These are phyloP conservation scores for Apostichopus parvimensis DNA, from an alignment of 35 echinoderm and acorn worm genomes.

Conservation along the genomic window DNA sequence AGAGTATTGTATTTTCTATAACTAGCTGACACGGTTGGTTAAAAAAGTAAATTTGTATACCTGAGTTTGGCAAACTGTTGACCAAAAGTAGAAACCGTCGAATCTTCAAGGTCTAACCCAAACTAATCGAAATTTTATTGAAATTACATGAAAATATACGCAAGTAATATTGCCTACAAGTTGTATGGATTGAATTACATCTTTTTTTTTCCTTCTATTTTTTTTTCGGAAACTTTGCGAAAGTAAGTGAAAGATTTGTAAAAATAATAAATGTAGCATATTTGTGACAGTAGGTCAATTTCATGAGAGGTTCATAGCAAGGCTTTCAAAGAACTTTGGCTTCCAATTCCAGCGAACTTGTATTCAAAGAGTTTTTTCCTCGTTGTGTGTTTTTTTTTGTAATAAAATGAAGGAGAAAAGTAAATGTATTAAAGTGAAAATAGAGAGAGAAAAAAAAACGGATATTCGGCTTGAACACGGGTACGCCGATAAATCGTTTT, in stretches of 20 bases:
- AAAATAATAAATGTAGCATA: neutral
- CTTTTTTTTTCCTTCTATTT: neutral
- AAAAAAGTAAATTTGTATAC: too few relatives aligned
- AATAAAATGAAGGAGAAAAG: neutral
- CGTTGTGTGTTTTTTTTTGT: conserved; percentile 11
- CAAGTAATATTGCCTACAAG: too few relatives aligned
- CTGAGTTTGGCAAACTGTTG: too few relatives aligned
- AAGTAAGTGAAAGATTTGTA: conserved; percentile 14
- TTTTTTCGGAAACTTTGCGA: neutral
- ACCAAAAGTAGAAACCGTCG: too few relatives aligned
- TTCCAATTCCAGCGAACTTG: conserved; percentile 48
- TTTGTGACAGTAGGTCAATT: neutral
- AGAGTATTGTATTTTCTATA: too few relatives aligned
- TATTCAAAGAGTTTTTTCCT: conserved; percentile 36
- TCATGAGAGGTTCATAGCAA: conserved; percentile 13
- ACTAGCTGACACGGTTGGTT: too few relatives aligned
- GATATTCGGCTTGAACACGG: conserved; percentile 18
- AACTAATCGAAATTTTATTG: too few relatives aligned
- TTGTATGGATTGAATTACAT: too few relatives aligned
- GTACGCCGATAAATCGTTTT: conserved; percentile 2
- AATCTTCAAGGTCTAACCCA: too few relatives aligned
- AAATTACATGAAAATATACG: too few relatives aligned
- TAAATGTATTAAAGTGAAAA: neutral
- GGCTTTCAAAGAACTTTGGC: conserved; percentile 50
- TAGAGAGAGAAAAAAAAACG: neutral